Percentiles rank a stretch among this genome's conserved stretches.
Conservation (phyloP, 2,888 invertebrate species). For the Alitta virens region DNA sequence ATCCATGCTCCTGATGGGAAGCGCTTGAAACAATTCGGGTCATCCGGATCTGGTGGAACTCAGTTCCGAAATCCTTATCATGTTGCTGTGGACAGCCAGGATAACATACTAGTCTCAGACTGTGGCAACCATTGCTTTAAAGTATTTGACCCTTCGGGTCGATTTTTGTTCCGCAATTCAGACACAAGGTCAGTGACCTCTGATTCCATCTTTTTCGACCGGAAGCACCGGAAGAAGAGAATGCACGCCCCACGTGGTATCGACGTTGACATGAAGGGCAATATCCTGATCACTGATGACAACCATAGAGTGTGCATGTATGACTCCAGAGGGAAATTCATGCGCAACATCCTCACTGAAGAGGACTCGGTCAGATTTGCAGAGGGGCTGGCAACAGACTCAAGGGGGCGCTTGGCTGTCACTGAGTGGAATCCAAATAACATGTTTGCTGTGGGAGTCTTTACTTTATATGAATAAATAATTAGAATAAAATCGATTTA, state of each 20-base stretch:
- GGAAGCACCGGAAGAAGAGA: conserved; percentile 24
- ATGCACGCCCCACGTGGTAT: conserved; percentile 98
- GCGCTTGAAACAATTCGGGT: conserved; percentile 87
- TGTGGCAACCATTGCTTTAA: conserved; percentile 97
- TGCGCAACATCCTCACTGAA: conserved; percentile 27
- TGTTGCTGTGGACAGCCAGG: conserved; percentile 89
- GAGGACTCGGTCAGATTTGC: conserved; percentile 29
- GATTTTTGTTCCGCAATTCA: conserved; percentile 15
- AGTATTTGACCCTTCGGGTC: conserved; percentile 52
- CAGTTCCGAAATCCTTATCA: conserved; percentile 97
- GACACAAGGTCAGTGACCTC: not conserved
- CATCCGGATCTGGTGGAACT: conserved; percentile 85
- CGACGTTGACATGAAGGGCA: conserved; percentile 96
- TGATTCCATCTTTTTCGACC: not conserved
- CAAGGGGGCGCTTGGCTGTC: conserved; percentile 19
- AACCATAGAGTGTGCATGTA: conserved; percentile 28
- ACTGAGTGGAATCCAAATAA: conserved; percentile 29
- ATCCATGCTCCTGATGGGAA: conserved; percentile 91
- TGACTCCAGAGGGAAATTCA: conserved; percentile 20
- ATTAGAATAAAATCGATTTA: no score
- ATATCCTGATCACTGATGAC: conserved; percentile 91
- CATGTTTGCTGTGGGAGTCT: conserved; percentile 27
- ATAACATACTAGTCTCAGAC: conserved; percentile 93
- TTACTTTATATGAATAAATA: conserved; percentile 23
- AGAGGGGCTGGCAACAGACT: conserved; percentile 20